These are phyloP conservation scores for Ciconia maguari DNA, from an alignment of 2,113 vertebrate genomes.

Conservation along the genomic window DNA sequence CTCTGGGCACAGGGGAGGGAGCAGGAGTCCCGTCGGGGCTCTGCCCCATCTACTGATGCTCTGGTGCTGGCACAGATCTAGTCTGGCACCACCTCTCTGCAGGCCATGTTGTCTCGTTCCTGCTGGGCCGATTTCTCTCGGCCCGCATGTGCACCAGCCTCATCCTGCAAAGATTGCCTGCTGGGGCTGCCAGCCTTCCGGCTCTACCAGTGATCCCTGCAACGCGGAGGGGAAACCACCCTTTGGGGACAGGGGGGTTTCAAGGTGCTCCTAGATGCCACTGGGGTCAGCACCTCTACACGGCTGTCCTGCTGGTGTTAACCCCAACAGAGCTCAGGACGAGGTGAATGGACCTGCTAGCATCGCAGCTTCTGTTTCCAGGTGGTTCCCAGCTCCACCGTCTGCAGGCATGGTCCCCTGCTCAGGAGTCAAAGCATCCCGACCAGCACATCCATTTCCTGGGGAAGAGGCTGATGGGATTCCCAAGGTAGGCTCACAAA, in stretches of 20 bases:
- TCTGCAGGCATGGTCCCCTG: fast-evolving
- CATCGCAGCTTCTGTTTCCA: not conserved
- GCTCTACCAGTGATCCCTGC: no score
- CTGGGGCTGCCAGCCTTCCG: not conserved
- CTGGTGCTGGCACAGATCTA: not conserved
- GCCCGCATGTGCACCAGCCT: not conserved
- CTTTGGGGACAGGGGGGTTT: fast-evolving
- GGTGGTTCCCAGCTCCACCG: not conserved
- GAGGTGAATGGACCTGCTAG: no score
- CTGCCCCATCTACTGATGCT: not conserved
- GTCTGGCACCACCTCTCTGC: not conserved
- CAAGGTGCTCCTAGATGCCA: not conserved
- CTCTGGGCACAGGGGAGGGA: not conserved
- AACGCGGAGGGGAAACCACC: not conserved
- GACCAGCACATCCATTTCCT: not conserved
- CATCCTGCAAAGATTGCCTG: not conserved
- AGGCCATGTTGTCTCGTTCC: not conserved
- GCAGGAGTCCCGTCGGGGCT: not conserved
- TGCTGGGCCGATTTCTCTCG: not conserved
- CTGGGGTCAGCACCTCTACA: not conserved
- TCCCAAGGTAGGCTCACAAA: not conserved
- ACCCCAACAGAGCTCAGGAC: fast-evolving
- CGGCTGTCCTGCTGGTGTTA: not conserved
- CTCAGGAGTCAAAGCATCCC: not conserved
- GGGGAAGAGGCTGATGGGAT: not conserved